Percentiles rank a stretch among this genome's conserved stretches.
These are phyloP conservation scores for Eospalax fontanierii DNA, from an alignment of 2,797 vertebrate genomes.

Conservation along the genomic window DNA sequence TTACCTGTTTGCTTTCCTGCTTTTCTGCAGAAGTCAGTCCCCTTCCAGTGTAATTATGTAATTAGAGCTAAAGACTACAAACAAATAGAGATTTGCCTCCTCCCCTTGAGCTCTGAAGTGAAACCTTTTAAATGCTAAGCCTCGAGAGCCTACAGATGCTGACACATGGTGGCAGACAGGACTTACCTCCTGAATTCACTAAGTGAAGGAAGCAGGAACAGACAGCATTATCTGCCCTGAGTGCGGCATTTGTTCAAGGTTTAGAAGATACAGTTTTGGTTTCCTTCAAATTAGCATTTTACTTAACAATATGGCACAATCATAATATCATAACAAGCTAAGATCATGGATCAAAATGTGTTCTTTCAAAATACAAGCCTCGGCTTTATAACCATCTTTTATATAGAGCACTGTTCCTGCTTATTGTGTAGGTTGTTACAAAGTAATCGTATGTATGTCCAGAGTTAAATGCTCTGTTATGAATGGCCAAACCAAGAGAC, in stretches of 20 bases:
- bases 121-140: background rate
- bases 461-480: background rate
- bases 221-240: background rate
- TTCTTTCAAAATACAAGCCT: conserved; percentile 23
- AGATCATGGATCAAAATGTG: conserved; percentile 2
- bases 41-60: conserved; percentile 89
- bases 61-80: conserved; percentile 89
- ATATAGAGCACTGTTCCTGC: background rate
- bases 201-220: background rate
- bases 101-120: conserved; percentile 60
- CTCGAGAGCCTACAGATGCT: conserved; percentile 70
- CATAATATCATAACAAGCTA: conserved; percentile 30
- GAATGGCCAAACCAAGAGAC: conserved; percentile 7
- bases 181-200: background rate
- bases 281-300: conserved; percentile 41
- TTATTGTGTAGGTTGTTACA: conserved; percentile 39
- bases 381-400: background rate
- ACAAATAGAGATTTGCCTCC: conserved; percentile 85
- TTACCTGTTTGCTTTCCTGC: conserved; percentile 86
- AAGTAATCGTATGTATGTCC: conserved; percentile 11
- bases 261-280: conserved; percentile 51
- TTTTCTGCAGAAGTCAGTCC: conserved; percentile 84
- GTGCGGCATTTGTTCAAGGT: background rate
- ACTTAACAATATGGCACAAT: conserved; percentile 12
- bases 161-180: conserved; percentile 72